A percentile compares a stretch with the other conserved stretches of the same genome.
Evolutionary conservation across 2,888 invertebrate genomes (phyloP).

Genomic region (Monopis laevigella): DNA sequence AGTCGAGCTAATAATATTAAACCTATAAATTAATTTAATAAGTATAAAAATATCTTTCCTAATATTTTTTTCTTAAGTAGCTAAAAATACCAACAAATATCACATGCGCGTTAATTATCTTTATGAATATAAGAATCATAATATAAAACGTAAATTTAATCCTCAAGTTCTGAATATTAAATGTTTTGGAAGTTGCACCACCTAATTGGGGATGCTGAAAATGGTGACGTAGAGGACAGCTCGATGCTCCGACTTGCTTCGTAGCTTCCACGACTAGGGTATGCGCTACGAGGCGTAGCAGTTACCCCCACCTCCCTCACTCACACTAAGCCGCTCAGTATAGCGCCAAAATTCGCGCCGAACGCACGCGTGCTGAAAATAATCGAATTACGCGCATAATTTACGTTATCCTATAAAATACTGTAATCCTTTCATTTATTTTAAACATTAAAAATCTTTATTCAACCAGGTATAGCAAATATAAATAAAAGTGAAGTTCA

Average conservation of each 20-base stretch:
- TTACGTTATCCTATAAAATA: constrained; percentile 19
- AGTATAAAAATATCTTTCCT: too few relatives aligned
- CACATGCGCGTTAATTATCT: too few relatives aligned
- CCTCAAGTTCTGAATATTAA: too few relatives aligned
- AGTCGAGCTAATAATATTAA: too few relatives aligned
- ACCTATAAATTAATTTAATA: too few relatives aligned
- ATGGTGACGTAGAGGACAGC: constrained; percentile 22
- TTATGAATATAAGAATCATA: too few relatives aligned
- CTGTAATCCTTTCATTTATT: too few relatives aligned
- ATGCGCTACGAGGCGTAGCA: constrained; percentile 21
- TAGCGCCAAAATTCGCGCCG: constrained; percentile 31
- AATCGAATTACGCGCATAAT: constrained; percentile 19
- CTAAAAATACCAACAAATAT: too few relatives aligned
- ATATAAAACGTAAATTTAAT: too few relatives aligned
- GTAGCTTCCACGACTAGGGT: constrained; percentile 35
- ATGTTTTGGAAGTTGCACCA: background rate
- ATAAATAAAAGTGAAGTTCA: background rate
- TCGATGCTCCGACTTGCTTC: constrained; percentile 42
- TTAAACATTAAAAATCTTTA: too few relatives aligned
- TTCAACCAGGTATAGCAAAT: background rate
- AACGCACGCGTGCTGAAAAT: constrained; percentile 25
- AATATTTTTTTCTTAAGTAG: too few relatives aligned
- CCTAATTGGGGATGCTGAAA: constrained; percentile 5
- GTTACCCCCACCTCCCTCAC: constrained; percentile 27
- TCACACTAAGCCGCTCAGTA: constrained; percentile 23